phyloP scores from a whole-genome alignment of 2,888 invertebrate species.

The Chironomus tentans region DNA sequence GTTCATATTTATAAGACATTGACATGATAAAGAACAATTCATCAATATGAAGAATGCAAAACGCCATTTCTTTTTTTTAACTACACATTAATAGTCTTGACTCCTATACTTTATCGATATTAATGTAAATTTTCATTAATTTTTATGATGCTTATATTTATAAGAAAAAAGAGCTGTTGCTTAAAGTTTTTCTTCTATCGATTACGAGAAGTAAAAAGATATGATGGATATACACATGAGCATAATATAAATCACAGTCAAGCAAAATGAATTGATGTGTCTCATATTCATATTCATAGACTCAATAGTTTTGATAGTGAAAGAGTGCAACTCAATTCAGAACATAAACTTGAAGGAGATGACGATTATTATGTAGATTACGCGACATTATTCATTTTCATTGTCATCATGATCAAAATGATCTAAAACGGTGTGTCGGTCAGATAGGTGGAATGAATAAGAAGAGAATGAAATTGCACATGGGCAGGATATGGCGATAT shows the following conservation, averaged over 20 bases:
- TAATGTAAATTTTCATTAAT: too few relatives aligned
- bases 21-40: too few relatives aligned
- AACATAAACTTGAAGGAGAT: not conserved
- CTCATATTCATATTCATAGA: not conserved
- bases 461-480: not conserved
- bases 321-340: not conserved
- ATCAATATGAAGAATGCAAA: too few relatives aligned
- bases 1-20: too few relatives aligned
- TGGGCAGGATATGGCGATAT: constrained; percentile 12
- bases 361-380: constrained; percentile 22
- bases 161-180: too few relatives aligned
- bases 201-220: too few relatives aligned
- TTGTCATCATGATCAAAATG: constrained; percentile 21
- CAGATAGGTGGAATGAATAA: not conserved
- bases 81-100: too few relatives aligned
- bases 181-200: too few relatives aligned
- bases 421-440: not conserved
- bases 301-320: not conserved
- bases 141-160: too few relatives aligned
- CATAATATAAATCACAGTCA: not conserved
- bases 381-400: constrained; percentile 25
- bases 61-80: too few relatives aligned
- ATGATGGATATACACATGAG: not conserved
- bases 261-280: not conserved
- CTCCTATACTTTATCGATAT: too few relatives aligned